phyloP scores from a whole-genome alignment of 64 coral and sea anemone genomes.

The Montipora capricornis region DNA sequence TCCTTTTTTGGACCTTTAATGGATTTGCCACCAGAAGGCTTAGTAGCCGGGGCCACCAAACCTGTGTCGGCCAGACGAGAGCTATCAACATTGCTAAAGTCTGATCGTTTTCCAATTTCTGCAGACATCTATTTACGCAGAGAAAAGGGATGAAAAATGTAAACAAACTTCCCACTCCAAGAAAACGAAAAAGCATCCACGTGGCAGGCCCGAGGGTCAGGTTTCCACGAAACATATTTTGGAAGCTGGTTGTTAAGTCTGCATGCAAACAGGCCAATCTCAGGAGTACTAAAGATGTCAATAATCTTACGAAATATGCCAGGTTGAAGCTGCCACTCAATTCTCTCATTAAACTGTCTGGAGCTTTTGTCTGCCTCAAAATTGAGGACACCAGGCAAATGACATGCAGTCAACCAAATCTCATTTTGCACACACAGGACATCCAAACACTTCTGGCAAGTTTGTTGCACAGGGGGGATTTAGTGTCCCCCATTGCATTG shows the following conservation, averaged over 20 bases:
- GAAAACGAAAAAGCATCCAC: slow-evolving; percentile 40
- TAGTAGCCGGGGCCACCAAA: slow-evolving; percentile 43
- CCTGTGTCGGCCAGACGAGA: slow-evolving; percentile 40
- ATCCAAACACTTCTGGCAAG: slow-evolving; percentile 47
- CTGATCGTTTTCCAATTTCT: slow-evolving; percentile 42
- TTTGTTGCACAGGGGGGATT: slow-evolving; percentile 38
- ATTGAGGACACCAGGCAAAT: slow-evolving; percentile 58
- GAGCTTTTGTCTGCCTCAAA: slow-evolving; percentile 36
- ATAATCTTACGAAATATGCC: slow-evolving; percentile 25
- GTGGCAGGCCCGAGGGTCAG: too few species aligned
- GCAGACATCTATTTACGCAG: slow-evolving; percentile 38
- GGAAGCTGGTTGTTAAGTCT: slow-evolving; percentile 39
- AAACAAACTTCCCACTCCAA: slow-evolving; percentile 42
- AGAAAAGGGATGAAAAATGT: slow-evolving; percentile 52
- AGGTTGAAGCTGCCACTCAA: slow-evolving; percentile 38
- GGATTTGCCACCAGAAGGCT: slow-evolving; percentile 13
- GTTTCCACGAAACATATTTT: slow-evolving; percentile 31
- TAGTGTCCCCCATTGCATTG: slow-evolving; percentile 63
- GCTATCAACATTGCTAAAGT: slow-evolving; percentile 45
- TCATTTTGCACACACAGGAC: slow-evolving; percentile 33
- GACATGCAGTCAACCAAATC: slow-evolving; percentile 56
- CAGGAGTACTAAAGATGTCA: slow-evolving; percentile 25
- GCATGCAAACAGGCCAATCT: slow-evolving; percentile 45
- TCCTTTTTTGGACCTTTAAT: too few species aligned
- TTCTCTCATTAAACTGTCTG: slow-evolving; percentile 57